These are phyloP conservation scores for Sebastes taczanowskii DNA, from an alignment of 2,797 vertebrate genomes.

Conservation along the genomic window DNA sequence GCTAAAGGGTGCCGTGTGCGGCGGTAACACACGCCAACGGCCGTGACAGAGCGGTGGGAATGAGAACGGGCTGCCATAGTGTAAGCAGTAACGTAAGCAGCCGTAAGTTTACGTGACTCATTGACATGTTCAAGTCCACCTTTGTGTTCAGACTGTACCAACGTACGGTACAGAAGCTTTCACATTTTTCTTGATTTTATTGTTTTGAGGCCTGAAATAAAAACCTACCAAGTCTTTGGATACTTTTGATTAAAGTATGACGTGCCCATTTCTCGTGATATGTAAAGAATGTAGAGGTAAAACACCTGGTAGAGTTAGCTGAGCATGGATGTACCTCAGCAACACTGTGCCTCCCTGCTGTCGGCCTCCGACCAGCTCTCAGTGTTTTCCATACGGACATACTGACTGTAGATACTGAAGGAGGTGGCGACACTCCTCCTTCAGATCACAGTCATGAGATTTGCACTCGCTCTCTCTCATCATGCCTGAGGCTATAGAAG, in stretches of 20 bases:
- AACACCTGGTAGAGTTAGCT: background rate
- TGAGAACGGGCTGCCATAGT: background rate
- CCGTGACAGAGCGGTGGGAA: background rate
- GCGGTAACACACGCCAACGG: background rate
- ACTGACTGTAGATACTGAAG: background rate
- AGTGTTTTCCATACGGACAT: background rate
- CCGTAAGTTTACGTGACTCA: background rate
- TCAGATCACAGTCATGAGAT: conserved; percentile 5
- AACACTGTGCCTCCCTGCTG: background rate
- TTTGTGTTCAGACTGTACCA: background rate
- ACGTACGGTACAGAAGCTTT: too few relatives aligned
- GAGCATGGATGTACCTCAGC: background rate
- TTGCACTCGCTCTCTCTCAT: background rate
- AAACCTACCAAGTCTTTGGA: background rate
- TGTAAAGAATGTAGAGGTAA: background rate
- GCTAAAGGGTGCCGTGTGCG: background rate
- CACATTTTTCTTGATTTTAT: background rate
- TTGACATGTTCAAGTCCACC: background rate
- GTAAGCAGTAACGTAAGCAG: background rate
- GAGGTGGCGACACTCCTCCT: background rate
- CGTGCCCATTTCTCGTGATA: background rate
- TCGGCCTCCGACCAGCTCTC: background rate
- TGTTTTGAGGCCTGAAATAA: background rate
- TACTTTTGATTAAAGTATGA: background rate
- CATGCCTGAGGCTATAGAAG: background rate